Evolutionary conservation across 2,113 vertebrate genomes (phyloP).

Genomic region (Rhinogobius similis): DNA sequence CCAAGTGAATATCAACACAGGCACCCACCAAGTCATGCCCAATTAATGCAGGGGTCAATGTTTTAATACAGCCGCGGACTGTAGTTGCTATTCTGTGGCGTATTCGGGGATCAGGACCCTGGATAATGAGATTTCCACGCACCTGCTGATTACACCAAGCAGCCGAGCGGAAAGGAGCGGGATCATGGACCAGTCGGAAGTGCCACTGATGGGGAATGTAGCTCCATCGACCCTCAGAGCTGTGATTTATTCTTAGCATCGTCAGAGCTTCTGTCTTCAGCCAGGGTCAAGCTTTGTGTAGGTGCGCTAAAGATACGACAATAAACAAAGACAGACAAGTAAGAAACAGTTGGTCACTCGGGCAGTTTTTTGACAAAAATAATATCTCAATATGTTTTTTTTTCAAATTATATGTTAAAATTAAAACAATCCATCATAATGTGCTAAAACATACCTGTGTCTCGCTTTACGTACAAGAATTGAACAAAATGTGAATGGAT

Average conservation of each 20-base stretch:
- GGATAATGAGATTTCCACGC: conserved; percentile 75
- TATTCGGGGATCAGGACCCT: conserved; percentile 61
- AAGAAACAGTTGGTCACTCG: too few species aligned
- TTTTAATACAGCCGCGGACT: conserved; percentile 59
- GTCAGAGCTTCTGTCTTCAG: conserved; percentile 18
- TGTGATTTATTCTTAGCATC: conserved; percentile 55
- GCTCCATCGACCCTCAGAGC: conserved; percentile 44
- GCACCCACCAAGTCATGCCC: conserved; percentile 47
- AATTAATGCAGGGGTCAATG: conserved; percentile 69
- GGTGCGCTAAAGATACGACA: background rate
- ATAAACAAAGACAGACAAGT: background rate
- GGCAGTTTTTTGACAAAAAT: too few species aligned
- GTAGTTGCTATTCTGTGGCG: conserved; percentile 58
- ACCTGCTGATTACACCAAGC: conserved; percentile 73
- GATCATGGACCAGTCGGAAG: conserved; percentile 52
- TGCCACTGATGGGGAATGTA: conserved; percentile 40
- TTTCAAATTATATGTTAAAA: too few species aligned
- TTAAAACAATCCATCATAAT: too few species aligned
- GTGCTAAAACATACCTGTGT: too few species aligned
- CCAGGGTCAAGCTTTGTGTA: conserved; percentile 16
- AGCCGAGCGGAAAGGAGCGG: conserved; percentile 71
- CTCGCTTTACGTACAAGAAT: too few species aligned
- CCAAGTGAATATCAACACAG: conserved; percentile 17
- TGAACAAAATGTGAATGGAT: too few species aligned
- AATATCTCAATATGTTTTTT: too few species aligned